phyloP scores from a whole-genome alignment of 2,888 invertebrate genomes.

The Eilema sororculum region DNA sequence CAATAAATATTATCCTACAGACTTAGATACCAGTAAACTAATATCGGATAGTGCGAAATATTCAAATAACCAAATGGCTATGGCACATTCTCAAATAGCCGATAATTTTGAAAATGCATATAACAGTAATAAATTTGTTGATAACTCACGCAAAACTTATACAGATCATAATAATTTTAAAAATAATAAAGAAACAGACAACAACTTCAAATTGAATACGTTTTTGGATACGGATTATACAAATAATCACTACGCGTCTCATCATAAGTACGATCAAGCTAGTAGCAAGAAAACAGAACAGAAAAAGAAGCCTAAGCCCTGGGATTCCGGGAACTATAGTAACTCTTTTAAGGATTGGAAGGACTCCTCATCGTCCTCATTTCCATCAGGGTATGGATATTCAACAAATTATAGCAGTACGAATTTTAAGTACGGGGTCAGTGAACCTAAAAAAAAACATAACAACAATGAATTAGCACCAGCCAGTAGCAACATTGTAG shows the following conservation, averaged over 20 bases:
- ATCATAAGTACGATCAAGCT: constrained; percentile 55
- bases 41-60: constrained; percentile 57
- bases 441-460: constrained; percentile 65
- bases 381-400: constrained; percentile 68
- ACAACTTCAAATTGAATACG: constrained; percentile 54
- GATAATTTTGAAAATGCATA: constrained; percentile 53
- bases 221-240: constrained; percentile 52
- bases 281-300: constrained; percentile 56
- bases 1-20: constrained; percentile 65
- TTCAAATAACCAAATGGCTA: constrained; percentile 49
- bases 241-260: constrained; percentile 52
- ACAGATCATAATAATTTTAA: constrained; percentile 56
- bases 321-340: constrained; percentile 56
- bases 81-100: constrained; percentile 53
- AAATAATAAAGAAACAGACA: constrained; percentile 53
- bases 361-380: constrained; percentile 45
- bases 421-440: constrained; percentile 70
- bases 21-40: constrained; percentile 67
- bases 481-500: constrained; percentile 72
- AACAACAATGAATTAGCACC: constrained; percentile 71
- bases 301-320: constrained; percentile 71
- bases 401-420: constrained; percentile 73
- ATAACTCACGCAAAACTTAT: constrained; percentile 47
- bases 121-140: constrained; percentile 55
- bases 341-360: constrained; percentile 66